Base-by-base conservation (phyloP, 2,888 invertebrate genomes). In the Globia sparganii region DNA sequence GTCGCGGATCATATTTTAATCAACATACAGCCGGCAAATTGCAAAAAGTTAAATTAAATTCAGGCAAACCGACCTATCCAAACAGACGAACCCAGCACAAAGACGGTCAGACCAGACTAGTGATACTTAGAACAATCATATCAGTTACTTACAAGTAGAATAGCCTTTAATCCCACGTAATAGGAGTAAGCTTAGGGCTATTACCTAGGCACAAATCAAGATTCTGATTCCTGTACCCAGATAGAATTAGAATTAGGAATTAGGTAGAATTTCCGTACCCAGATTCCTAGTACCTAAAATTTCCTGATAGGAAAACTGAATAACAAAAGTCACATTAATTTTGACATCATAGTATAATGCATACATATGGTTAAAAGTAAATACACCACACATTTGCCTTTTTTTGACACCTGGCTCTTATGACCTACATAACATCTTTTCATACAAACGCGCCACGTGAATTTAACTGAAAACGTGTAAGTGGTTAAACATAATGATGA, bases 341-440 rank as follows among this genome's bases (percentile, higher is more conserved):
- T 28, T 3, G 2, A 6, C 31, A 65, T 34, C 28, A 15, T 56
- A 56, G 69, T 62, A 11, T 56, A 43, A 37, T 76, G 53, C 11
- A 56, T 46, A 46, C 13, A n/a, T 28, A 31, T 31, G n/a, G 6
- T 43, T 34, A 49, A 68, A 75, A 53, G 13, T 62, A 61, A 69
- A 76, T 58, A 73, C 25, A 62, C 28, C 8, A 43, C 31, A 68
- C 49, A 25, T 75, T n/a, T n/a, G 13, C 68, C 3, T 46, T 46
- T 53, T 31, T 53, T 62, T 64, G 25, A 25, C 34, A 69, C 25
- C 34, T 37, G 56, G 18, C 43, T 34, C 49, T 4, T n/a, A 46
- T 43, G 53, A 72, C 58, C 43, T 46, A 76, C 46, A 56, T 77
- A 76, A 76, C 69, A 76, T 37, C 15, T 70, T 46, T 76, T 18